Percentiles rank a stretch among this genome's conserved stretches.
Evolutionary conservation across 2,797 vertebrate genomes (phyloP).

Genomic region (Tenualosa thibaudeaui): DNA sequence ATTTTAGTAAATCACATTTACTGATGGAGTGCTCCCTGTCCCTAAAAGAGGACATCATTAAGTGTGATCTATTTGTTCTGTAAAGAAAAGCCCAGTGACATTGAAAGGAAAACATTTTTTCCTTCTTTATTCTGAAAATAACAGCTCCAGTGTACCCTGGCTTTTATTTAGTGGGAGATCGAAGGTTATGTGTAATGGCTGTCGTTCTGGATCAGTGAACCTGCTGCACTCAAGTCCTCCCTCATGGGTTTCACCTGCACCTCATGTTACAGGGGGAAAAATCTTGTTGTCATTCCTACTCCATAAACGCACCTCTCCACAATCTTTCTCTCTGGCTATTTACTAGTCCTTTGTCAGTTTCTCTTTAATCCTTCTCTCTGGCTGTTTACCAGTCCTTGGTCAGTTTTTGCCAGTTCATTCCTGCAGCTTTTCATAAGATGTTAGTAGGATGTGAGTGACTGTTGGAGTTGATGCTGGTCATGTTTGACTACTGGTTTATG

Average conservation of each 20-base stretch:
- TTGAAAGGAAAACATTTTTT: neutral
- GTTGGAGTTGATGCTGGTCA: neutral
- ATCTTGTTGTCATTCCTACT: neutral
- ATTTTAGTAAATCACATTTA: neutral
- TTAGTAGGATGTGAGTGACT: neutral
- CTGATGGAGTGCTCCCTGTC: neutral
- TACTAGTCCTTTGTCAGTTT: neutral
- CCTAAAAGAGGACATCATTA: neutral
- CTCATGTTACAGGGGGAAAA: neutral
- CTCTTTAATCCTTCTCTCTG: neutral
- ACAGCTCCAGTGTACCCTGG: neutral
- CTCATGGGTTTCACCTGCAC: neutral
- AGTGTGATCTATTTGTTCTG: neutral
- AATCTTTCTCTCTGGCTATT: neutral
- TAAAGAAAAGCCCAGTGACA: neutral
- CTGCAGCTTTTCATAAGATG: neutral
- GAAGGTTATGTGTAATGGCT: neutral
- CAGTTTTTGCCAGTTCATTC: slow-evolving; percentile 1
- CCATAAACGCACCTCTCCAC: neutral
- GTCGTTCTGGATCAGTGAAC: neutral
- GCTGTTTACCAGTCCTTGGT: neutral
- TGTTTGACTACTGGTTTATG: neutral
- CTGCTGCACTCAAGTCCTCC: neutral
- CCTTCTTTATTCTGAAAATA: neutral
- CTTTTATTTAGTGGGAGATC: neutral